Evolutionary conservation across 1,140 invertebrate species (phyloP).

Genomic region (Macrosteles quadrilineatus): DNA sequence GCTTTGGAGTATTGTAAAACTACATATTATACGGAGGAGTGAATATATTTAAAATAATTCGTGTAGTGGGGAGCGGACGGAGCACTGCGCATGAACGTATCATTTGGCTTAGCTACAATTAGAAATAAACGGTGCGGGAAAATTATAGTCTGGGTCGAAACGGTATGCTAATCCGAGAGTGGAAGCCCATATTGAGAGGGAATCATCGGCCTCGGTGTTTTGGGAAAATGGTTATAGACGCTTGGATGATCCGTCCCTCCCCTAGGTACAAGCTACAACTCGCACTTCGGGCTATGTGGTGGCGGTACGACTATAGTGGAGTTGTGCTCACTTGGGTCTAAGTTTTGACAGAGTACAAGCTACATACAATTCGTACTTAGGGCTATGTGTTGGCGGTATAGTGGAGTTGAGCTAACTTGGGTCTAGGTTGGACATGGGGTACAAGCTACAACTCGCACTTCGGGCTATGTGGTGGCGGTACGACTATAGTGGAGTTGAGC

Average conservation of each 20-base stretch:
- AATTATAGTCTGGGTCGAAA: slow-evolving; percentile 24
- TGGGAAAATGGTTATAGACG: slow-evolving; percentile 7
- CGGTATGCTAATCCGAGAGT: slow-evolving; percentile 26
- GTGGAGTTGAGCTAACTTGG: too few relatives aligned
- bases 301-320: too few relatives aligned
- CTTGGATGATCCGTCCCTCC: neutral
- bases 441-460: too few relatives aligned
- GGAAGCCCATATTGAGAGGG: slow-evolving; percentile 23
- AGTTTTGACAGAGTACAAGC: too few relatives aligned
- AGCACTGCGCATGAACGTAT: slow-evolving; percentile 5
- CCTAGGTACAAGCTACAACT: too few relatives aligned
- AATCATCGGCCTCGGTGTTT: neutral
- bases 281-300: too few relatives aligned
- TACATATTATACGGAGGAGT: slow-evolving; percentile 2
- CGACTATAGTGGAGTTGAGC: too few relatives aligned
- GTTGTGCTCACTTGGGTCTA: too few relatives aligned
- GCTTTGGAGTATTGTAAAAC: neutral
- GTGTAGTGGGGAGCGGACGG: neutral
- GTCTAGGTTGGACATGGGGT: too few relatives aligned
- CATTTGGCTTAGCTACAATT: slow-evolving; percentile 26
- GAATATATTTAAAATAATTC: slow-evolving; percentile 25
- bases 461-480: too few relatives aligned
- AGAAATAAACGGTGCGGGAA: slow-evolving; percentile 28
- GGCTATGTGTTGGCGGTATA: too few relatives aligned
- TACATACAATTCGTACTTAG: too few relatives aligned